phyloP scores from a whole-genome alignment of 2,888 invertebrate species.

The Drosophila mimetica region DNA sequence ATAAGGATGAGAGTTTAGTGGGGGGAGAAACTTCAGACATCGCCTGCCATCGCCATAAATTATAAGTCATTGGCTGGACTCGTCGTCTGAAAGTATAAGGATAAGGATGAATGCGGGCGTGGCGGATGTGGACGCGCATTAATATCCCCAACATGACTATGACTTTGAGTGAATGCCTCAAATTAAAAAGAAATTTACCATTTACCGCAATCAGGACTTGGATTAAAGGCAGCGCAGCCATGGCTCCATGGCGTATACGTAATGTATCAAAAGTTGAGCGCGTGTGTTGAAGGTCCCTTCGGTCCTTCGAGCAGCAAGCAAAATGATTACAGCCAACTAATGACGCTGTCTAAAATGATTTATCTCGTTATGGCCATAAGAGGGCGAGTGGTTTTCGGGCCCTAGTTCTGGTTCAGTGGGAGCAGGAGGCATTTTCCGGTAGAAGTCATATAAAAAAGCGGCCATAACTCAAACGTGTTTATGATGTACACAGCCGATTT shows the following conservation, averaged over 20 bases:
- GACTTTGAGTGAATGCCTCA: conserved; percentile 82
- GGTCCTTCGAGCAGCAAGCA: conserved; percentile 37
- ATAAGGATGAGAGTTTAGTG: neutral
- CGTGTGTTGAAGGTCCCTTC: conserved; percentile 21
- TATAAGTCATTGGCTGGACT: conserved; percentile 78
- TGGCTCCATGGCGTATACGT: conserved; percentile 38
- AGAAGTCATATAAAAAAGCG: conserved; percentile 71
- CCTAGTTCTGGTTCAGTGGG: neutral
- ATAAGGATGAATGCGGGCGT: conserved; percentile 5
- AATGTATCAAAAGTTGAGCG: conserved; percentile 67
- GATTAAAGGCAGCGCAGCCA: conserved; percentile 31
- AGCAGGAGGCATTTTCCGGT: conserved; percentile 33
- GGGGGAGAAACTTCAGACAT: conserved; percentile 17
- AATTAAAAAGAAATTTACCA: conserved; percentile 83
- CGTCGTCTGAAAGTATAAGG: conserved; percentile 27
- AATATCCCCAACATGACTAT: conserved; percentile 79
- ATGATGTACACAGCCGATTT: conserved; percentile 72
- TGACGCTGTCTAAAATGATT: conserved; percentile 82
- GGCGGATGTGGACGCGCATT: conserved; percentile 58
- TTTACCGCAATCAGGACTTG: conserved; percentile 62
- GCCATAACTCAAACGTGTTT: conserved; percentile 78
- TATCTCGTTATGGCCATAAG: conserved; percentile 73
- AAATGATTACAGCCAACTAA: conserved; percentile 81
- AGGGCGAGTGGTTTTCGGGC: conserved; percentile 20
- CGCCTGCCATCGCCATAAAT: conserved; percentile 74